Conservation (phyloP, 2,888 invertebrate species). For the Netelia virgata region DNA sequence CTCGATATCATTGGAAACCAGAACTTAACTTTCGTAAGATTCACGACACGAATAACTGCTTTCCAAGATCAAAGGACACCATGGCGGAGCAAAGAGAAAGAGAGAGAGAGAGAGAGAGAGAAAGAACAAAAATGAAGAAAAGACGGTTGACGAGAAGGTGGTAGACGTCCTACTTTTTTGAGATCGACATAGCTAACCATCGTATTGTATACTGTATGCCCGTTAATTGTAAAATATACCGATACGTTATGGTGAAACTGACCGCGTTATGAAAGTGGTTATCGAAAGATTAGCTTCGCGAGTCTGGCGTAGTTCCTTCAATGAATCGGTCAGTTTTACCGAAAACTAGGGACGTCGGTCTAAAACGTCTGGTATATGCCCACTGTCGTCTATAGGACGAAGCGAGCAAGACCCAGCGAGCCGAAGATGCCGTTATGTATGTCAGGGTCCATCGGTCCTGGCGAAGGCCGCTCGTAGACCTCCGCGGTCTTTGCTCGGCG, state of each 20-base stretch:
- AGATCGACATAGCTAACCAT: not conserved
- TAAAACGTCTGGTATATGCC: not conserved
- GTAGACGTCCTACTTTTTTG: constrained; percentile 53
- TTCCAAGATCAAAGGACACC: not conserved
- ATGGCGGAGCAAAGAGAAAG: not conserved
- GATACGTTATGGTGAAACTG: constrained; percentile 9
- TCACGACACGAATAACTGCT: constrained; percentile 24
- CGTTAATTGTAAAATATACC: not conserved
- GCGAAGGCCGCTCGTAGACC: constrained; percentile 9
- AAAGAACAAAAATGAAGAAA: constrained; percentile 10
- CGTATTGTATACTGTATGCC: not conserved
- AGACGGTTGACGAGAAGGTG: not conserved
- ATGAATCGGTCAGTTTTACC: constrained; percentile 22
- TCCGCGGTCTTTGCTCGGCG: constrained; percentile 48
- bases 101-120: not conserved
- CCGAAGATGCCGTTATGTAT: constrained; percentile 62
- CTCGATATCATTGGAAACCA: not conserved
- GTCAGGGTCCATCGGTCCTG: constrained; percentile 44
- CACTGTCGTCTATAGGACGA: not conserved
- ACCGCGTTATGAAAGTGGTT: not conserved
- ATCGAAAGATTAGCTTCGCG: not conserved
- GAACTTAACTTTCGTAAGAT: constrained; percentile 7
- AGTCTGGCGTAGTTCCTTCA: not conserved
- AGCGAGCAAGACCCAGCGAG: constrained; percentile 10
- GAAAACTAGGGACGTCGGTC: not conserved